A percentile compares a stretch with the other conserved stretches of the same genome.
Conservation (phyloP, 2,888 invertebrate species). For the Macaria liturata region DNA sequence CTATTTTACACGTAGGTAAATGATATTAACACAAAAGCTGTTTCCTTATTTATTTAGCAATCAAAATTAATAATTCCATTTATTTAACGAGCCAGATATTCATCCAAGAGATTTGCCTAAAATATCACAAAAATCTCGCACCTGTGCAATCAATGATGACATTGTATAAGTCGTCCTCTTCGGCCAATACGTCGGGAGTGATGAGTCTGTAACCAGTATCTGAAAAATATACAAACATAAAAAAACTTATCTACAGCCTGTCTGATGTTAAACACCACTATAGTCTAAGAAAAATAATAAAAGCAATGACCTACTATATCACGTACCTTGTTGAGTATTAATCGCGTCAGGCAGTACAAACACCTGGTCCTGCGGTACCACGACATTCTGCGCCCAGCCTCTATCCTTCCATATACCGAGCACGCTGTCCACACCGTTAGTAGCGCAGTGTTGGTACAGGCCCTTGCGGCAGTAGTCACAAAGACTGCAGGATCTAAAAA, state of each 20-base stretch:
- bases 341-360: constrained; percentile 81
- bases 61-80: too few relatives aligned
- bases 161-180: constrained; percentile 79
- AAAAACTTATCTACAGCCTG: too few relatives aligned
- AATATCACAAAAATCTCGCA: constrained; percentile 9
- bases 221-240: constrained; percentile 47
- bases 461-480: constrained; percentile 85
- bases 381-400: constrained; percentile 87
- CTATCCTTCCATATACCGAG: constrained; percentile 86
- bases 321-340: constrained; percentile 82
- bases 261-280: too few relatives aligned
- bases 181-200: constrained; percentile 80
- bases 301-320: too few relatives aligned
- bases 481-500: constrained; percentile 84
- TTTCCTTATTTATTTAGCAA: too few relatives aligned
- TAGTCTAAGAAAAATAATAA: too few relatives aligned
- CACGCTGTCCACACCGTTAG: constrained; percentile 84
- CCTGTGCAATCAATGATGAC: constrained; percentile 90
- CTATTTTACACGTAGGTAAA: too few relatives aligned
- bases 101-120: too few relatives aligned
- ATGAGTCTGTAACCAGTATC: constrained; percentile 84
- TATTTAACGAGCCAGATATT: too few relatives aligned
- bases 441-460: constrained; percentile 85
- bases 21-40: too few relatives aligned
- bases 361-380: constrained; percentile 85